Evolutionary conservation across 2,797 vertebrate genomes (phyloP).

Genomic region (Sebastiscus tertius): DNA sequence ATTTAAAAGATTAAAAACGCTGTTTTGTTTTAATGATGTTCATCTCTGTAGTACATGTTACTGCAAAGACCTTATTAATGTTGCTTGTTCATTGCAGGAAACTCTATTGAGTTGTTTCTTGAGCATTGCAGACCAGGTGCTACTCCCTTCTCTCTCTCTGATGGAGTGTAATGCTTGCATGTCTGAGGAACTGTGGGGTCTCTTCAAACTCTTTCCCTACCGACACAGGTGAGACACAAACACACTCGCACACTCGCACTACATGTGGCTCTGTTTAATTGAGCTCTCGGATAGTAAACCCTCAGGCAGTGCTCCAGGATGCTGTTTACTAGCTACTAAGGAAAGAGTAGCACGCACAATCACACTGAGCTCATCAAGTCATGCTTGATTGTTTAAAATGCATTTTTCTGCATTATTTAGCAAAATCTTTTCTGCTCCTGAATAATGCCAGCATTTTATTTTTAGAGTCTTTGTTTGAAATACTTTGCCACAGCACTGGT

Average conservation of each 20-base stretch:
- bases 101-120: slow-evolving; percentile 95
- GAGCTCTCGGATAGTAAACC: slow-evolving; percentile 14
- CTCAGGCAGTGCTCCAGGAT: slow-evolving; percentile 4
- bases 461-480: slow-evolving; percentile 23
- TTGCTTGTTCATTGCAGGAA: slow-evolving; percentile 82
- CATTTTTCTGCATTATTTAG: background rate
- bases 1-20: background rate
- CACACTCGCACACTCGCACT: background rate
- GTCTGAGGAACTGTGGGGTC: slow-evolving; percentile 98
- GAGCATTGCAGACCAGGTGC: slow-evolving; percentile 96
- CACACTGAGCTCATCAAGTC: background rate
- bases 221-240: slow-evolving; percentile 89
- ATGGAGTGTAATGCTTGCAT: slow-evolving; percentile 99
- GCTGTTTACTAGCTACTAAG: slow-evolving; percentile 17
- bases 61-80: background rate
- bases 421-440: background rate
- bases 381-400: background rate
- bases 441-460: slow-evolving; percentile 16
- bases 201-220: slow-evolving; percentile 99
- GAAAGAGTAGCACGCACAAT: background rate
- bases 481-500: slow-evolving; percentile 10
- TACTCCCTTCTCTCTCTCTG: slow-evolving; percentile 94
- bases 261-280: slow-evolving; percentile 16
- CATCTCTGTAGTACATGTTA: background rate
- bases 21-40: background rate